These are phyloP conservation scores for Corticium candelabrum DNA, from an alignment of 37 sponge, comb jelly and placozoan genomes.

Conservation along the genomic window DNA sequence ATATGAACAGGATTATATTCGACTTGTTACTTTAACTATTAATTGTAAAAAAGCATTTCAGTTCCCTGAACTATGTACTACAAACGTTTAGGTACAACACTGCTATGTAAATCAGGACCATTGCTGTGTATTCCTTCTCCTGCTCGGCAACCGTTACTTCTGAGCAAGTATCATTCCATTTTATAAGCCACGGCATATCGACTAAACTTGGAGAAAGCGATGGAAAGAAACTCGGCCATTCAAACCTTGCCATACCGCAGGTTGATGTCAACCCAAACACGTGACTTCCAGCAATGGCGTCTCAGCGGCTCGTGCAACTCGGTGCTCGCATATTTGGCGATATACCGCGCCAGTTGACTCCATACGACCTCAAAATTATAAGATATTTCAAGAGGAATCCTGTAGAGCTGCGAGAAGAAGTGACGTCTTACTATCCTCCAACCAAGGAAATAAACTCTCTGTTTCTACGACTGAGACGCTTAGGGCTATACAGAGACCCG, in stretches of 20 bases:
- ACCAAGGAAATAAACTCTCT: constrained; percentile 33
- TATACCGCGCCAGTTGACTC: constrained; percentile 34
- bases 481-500: constrained; percentile 68
- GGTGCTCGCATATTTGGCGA: constrained; percentile 78
- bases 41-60: too few species aligned
- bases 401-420: constrained; percentile 16
- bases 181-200: neutral
- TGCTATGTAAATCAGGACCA: too few species aligned
- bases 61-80: too few species aligned
- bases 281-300: too few species aligned
- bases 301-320: constrained; percentile 52
- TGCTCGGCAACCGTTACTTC: neutral
- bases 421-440: constrained; percentile 61
- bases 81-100: too few species aligned
- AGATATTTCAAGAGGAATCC: constrained; percentile 43
- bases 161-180: neutral
- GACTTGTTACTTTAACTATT: too few species aligned
- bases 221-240: neutral
- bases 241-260: too few species aligned
- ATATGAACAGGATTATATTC: too few species aligned
- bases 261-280: constrained; percentile 12
- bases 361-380: constrained; percentile 44
- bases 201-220: neutral
- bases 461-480: constrained; percentile 28
- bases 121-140: neutral